Evolutionary conservation across 2,113 vertebrate species (phyloP).

Genomic region (Myanophis thanlyinensis): DNA sequence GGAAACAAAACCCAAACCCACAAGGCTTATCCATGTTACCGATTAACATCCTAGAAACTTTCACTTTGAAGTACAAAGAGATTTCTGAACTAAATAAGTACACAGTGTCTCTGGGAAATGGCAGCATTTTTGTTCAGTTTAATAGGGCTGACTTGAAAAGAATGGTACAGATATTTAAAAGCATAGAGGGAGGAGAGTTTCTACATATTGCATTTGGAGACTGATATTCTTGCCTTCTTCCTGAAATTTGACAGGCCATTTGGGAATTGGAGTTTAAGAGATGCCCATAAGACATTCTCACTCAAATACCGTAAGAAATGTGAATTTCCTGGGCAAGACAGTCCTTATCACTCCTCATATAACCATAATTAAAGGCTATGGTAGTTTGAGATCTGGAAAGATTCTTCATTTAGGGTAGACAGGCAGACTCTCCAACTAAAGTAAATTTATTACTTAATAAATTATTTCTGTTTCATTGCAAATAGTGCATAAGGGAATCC

Average conservation of each 20-base stretch:
- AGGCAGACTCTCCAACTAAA: neutral
- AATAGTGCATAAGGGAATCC: neutral
- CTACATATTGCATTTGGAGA: neutral
- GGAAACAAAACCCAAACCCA: constrained; percentile 17
- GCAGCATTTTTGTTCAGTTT: constrained; percentile 16
- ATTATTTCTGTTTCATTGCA: neutral
- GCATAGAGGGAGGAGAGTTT: neutral
- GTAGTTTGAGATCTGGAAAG: neutral
- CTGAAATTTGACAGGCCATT: neutral
- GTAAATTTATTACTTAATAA: neutral
- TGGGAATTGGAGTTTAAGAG: neutral
- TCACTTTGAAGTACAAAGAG: constrained; percentile 41
- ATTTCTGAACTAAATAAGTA: constrained; percentile 19
- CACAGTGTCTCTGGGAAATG: constrained; percentile 26
- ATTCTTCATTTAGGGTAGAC: neutral
- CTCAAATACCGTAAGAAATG: neutral
- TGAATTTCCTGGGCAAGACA: neutral
- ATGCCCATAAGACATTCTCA: neutral
- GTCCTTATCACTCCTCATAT: neutral
- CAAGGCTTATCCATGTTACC: constrained; percentile 42
- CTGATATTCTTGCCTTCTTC: neutral
- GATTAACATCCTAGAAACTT: constrained; percentile 43
- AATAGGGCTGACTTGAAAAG: neutral
- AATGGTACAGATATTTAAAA: neutral
- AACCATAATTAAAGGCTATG: neutral